Evolutionary conservation across 1,140 invertebrate species (phyloP).

Genomic region (Formica selysi): DNA sequence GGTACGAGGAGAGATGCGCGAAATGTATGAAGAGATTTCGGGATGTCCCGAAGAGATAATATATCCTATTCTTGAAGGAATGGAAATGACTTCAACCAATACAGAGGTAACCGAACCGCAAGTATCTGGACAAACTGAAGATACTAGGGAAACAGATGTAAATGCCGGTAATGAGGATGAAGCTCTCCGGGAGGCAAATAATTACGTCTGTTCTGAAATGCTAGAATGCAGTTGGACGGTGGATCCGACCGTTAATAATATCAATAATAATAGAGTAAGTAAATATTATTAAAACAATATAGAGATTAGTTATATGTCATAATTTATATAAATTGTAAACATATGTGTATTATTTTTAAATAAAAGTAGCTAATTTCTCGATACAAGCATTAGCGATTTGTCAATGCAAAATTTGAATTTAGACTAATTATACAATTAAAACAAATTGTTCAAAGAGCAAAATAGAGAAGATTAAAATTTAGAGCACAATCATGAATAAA

Average conservation of each 20-base stretch:
- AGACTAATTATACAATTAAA: not conserved
- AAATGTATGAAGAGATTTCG: slow-evolving; percentile 85
- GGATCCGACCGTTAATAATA: slow-evolving; percentile 81
- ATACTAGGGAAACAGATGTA: slow-evolving; percentile 76
- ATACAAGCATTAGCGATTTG: not conserved
- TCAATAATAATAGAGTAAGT: slow-evolving; percentile 79
- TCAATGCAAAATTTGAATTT: not conserved
- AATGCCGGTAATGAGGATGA: slow-evolving; percentile 83
- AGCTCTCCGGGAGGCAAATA: slow-evolving; percentile 85
- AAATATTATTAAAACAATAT: slow-evolving; percentile 6
- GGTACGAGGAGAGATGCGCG: slow-evolving; percentile 85
- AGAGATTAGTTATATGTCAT: not conserved
- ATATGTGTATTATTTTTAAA: not conserved
- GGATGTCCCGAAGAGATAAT: slow-evolving; percentile 85
- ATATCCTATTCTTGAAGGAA: slow-evolving; percentile 84
- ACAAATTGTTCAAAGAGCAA: not conserved
- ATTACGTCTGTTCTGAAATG: slow-evolving; percentile 86
- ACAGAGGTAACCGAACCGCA: slow-evolving; percentile 77
- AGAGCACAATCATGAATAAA: not conserved
- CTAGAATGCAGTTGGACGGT: slow-evolving; percentile 84
- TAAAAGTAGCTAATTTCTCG: not conserved
- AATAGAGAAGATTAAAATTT: not conserved
- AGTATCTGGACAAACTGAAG: slow-evolving; percentile 72
- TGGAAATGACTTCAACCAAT: slow-evolving; percentile 82
- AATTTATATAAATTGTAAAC: not conserved